phyloP scores from a whole-genome alignment of 2,797 vertebrate genomes.

The Betta splendens region DNA sequence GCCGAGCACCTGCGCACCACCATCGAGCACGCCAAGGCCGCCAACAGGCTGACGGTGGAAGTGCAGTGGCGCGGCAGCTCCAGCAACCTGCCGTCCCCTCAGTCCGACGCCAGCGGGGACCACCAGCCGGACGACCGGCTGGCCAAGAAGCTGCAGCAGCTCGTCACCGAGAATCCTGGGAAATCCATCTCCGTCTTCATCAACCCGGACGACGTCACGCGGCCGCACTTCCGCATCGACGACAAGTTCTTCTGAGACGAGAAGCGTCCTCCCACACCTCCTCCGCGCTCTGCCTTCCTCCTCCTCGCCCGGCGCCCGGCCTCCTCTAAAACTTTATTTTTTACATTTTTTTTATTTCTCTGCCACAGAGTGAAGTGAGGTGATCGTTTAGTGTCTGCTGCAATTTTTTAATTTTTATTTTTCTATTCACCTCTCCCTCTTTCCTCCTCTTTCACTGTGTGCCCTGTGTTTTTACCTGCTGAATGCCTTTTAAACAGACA shows the following conservation, averaged over 20 bases:
- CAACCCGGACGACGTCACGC: slow-evolving; percentile 95
- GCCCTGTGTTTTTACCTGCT: slow-evolving; percentile 65
- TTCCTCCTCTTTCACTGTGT: slow-evolving; percentile 55
- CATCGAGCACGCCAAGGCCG: slow-evolving; percentile 93
- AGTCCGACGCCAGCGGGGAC: slow-evolving; percentile 85
- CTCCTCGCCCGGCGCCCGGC: slow-evolving; percentile 13
- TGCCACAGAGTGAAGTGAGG: slow-evolving; percentile 63
- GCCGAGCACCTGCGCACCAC: slow-evolving; percentile 92
- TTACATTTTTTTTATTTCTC: slow-evolving; percentile 50
- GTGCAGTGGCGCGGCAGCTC: slow-evolving; percentile 88
- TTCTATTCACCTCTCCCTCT: slow-evolving; percentile 40
- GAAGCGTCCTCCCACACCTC: neutral
- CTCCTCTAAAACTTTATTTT: slow-evolving; percentile 47
- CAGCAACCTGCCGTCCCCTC: slow-evolving; percentile 88
- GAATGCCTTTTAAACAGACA: slow-evolving; percentile 60
- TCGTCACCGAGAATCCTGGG: slow-evolving; percentile 96
- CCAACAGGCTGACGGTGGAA: slow-evolving; percentile 89
- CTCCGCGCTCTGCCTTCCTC: slow-evolving; percentile 1
- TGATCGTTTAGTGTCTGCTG: slow-evolving; percentile 61
- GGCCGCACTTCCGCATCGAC: slow-evolving; percentile 97
- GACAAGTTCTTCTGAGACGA: slow-evolving; percentile 95
- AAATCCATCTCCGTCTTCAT: slow-evolving; percentile 99
- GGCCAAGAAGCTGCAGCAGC: slow-evolving; percentile 97
- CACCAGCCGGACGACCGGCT: slow-evolving; percentile 91
- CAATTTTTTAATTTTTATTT: slow-evolving; percentile 54